Conservation (phyloP, 92 coral and sea anemone genomes). For the Plumapathes pennacea region DNA sequence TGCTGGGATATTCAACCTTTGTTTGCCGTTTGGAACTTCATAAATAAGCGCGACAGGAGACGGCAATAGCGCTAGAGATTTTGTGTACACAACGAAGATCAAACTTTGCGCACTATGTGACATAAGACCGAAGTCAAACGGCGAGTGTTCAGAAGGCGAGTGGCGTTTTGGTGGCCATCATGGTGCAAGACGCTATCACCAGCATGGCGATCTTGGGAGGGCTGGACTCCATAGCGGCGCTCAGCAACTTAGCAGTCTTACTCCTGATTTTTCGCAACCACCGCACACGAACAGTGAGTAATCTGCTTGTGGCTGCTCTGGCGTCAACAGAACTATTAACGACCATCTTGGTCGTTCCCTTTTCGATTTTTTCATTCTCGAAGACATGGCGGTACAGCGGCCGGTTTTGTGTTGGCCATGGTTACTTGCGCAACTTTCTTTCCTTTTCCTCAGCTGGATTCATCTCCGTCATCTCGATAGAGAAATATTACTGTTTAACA, state of each 20-base stretch:
- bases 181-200: too few species aligned
- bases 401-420: conserved; percentile 63
- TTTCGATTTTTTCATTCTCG: conserved; percentile 68
- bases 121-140: too few species aligned
- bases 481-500: conserved; percentile 62
- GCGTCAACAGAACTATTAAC: conserved; percentile 62
- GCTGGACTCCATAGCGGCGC: conserved; percentile 50
- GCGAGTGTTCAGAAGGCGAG: too few species aligned
- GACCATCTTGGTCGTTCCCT: conserved; percentile 56
- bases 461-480: conserved; percentile 75
- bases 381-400: conserved; percentile 61
- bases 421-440: conserved; percentile 56
- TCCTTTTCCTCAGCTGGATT: conserved; percentile 63
- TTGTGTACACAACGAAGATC: too few species aligned
- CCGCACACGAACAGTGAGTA: conserved; percentile 68
- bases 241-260: conserved; percentile 52
- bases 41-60: too few species aligned
- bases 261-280: conserved; percentile 48
- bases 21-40: too few species aligned
- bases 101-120: too few species aligned
- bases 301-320: conserved; percentile 61
- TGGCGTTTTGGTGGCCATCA: too few species aligned
- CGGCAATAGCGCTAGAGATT: too few species aligned
- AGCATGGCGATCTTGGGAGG: too few species aligned
- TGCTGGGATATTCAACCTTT: too few species aligned